phyloP scores from a whole-genome alignment of 2,113 vertebrate genomes.

The Herpailurus yagouaroundi region DNA sequence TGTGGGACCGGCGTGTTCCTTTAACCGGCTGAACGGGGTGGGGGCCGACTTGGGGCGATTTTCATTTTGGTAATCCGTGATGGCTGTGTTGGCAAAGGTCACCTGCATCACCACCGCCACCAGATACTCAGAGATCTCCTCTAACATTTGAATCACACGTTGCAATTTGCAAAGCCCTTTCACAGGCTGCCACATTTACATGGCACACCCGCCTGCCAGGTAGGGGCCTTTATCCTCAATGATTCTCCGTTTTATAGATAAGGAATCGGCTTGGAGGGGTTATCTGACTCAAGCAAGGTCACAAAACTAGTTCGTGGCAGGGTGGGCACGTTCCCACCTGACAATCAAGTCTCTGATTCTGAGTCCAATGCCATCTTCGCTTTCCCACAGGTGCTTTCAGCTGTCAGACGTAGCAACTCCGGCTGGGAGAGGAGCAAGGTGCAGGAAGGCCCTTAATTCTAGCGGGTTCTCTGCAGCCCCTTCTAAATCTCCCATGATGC shows the following conservation, averaged over 20 bases:
- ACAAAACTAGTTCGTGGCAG: not conserved
- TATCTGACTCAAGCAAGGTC: not conserved
- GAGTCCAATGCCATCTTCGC: not conserved
- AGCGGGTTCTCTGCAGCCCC: not conserved
- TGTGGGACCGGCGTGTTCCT: accelerated
- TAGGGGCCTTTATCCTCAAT: not conserved
- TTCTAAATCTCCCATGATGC: not conserved
- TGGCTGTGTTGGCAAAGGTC: not conserved
- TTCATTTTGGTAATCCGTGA: not conserved
- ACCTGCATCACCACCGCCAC: not conserved
- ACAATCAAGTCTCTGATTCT: not conserved
- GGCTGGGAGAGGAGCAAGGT: not conserved
- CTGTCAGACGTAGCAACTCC: not conserved
- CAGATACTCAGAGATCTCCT: not conserved
- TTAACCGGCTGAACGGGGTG: not conserved
- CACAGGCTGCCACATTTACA: accelerated
- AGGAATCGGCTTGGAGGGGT: not conserved
- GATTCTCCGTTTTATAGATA: not conserved
- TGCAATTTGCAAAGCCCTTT: not conserved
- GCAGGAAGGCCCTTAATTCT: not conserved
- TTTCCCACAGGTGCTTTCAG: not conserved
- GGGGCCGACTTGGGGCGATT: accelerated
- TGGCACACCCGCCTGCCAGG: accelerated
- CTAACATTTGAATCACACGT: not conserved
- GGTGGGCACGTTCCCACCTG: not conserved